Percentiles rank a stretch among this genome's conserved stretches.
Evolutionary conservation across 1,140 invertebrate species (phyloP).

Genomic region (Procambarus clarkii): DNA sequence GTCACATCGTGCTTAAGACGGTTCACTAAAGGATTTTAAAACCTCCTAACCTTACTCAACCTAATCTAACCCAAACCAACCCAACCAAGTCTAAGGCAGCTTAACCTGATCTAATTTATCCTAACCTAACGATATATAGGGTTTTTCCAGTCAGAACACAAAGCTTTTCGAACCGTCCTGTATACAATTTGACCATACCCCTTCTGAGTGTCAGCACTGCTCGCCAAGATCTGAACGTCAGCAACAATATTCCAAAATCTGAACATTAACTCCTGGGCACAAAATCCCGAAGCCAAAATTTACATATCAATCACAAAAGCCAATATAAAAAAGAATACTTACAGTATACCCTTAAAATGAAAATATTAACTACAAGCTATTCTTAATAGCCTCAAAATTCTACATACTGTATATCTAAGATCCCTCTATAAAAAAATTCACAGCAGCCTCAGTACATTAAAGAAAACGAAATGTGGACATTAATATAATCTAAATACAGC

Average conservation of each 20-base stretch:
- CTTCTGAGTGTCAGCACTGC: neutral
- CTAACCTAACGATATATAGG: too few species aligned
- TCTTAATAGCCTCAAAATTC: neutral
- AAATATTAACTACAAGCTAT: neutral
- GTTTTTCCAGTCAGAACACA: too few species aligned
- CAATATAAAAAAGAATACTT: neutral
- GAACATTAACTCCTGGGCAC: neutral
- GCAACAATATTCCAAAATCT: neutral
- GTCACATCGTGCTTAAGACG: too few species aligned
- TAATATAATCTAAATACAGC: neutral
- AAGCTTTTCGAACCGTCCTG: too few species aligned
- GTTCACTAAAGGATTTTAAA: too few species aligned
- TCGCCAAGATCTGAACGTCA: neutral
- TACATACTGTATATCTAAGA: neutral
- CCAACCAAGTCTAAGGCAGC: too few species aligned
- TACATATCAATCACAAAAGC: neutral
- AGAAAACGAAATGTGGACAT: neutral
- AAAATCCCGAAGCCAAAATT: neutral
- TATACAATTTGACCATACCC: neutral
- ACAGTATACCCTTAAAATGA: neutral
- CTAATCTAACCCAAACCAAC: too few species aligned
- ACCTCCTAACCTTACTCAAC: too few species aligned
- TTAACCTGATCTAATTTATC: too few species aligned
- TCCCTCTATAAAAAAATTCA: neutral
- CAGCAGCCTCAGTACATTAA: neutral